These are phyloP conservation scores for Ascaphus truei DNA, from an alignment of 2,113 vertebrate genomes.

Conservation along the genomic window DNA sequence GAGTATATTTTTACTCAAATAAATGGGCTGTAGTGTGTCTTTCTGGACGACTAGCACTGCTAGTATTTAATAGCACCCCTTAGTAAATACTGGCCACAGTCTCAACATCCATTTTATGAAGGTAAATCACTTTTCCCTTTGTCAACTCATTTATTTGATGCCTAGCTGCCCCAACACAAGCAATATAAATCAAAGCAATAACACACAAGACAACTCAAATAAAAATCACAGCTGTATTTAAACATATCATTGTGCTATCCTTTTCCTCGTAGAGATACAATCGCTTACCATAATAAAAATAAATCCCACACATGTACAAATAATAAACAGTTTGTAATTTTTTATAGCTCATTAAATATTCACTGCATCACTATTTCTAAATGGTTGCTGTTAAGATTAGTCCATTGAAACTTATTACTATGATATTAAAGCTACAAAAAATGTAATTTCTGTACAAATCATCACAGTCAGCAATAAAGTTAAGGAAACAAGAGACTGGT, in stretches of 20 bases:
- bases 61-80: too few relatives aligned
- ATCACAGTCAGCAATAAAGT: slow-evolving; percentile 1
- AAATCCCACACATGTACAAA: not conserved
- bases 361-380: slow-evolving; percentile 60
- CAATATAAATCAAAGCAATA: too few relatives aligned
- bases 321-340: slow-evolving; percentile 51
- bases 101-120: not conserved
- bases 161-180: too few relatives aligned
- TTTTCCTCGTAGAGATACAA: not conserved
- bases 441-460: slow-evolving; percentile 56
- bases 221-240: not conserved
- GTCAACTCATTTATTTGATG: not conserved
- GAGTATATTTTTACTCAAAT: too few relatives aligned
- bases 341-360: slow-evolving; percentile 61
- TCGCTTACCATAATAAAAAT: not conserved
- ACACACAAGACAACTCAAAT: too few relatives aligned
- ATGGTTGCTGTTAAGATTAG: slow-evolving; percentile 59
- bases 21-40: too few relatives aligned
- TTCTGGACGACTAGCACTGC: too few relatives aligned
- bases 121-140: not conserved
- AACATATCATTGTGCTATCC: not conserved
- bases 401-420: slow-evolving; percentile 61
- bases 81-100: too few relatives aligned
- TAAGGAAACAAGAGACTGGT: not conserved
- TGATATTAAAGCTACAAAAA: slow-evolving; percentile 60